phyloP scores from a whole-genome alignment of 2,797 vertebrate species.

The Malurus splendens region DNA sequence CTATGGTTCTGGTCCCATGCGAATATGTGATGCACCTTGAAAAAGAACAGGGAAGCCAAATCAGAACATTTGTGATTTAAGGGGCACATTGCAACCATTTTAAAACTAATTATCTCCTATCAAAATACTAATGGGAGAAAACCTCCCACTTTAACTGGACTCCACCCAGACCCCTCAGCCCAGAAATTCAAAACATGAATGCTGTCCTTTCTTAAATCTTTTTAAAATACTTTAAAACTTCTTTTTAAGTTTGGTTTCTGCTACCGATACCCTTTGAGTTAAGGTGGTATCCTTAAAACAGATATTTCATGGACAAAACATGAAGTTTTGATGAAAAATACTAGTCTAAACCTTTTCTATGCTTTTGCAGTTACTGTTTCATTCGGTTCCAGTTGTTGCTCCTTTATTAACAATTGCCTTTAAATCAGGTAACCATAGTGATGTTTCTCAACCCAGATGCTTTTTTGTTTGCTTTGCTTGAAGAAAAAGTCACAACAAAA shows the following conservation, averaged over 20 bases:
- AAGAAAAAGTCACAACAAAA: conserved; percentile 28
- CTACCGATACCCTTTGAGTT: background rate
- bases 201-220: background rate
- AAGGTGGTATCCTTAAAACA: background rate
- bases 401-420: conserved; percentile 45
- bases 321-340: conserved; percentile 49
- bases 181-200: background rate
- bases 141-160: background rate
- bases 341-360: conserved; percentile 31
- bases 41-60: conserved; percentile 24
- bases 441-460: background rate
- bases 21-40: background rate
- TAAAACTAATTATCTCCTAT: background rate
- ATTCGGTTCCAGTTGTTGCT: conserved; percentile 33
- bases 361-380: conserved; percentile 50
- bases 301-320: conserved; percentile 18
- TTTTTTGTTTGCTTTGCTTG: conserved; percentile 36
- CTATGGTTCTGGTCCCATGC: background rate
- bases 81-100: background rate
- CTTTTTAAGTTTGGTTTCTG: background rate
- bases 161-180: background rate
- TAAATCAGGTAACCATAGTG: conserved; percentile 54
- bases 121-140: background rate
- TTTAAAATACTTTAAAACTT: background rate
- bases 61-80: conserved; percentile 9